A percentile compares a stretch with the other conserved stretches of the same genome.
Conservation (phyloP, 2,888 invertebrate species). For the Cerastis leucographa region DNA sequence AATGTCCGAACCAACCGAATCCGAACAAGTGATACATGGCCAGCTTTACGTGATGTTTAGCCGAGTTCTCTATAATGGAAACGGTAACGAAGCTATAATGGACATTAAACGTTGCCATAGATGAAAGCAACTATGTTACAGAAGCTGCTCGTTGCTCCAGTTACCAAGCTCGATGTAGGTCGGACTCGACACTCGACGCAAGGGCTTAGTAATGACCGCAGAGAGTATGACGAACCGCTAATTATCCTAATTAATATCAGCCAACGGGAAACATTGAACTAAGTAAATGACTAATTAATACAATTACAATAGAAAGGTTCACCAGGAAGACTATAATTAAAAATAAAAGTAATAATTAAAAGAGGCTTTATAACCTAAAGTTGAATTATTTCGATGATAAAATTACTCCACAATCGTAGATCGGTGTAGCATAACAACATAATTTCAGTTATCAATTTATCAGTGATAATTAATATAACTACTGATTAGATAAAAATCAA, state of each 20-base stretch:
- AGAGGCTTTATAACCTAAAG: neutral
- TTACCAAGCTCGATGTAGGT: constrained; percentile 31
- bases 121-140: constrained; percentile 7
- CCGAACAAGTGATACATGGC: neutral
- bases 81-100: constrained; percentile 31
- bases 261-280: constrained; percentile 17
- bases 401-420: neutral
- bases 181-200: constrained; percentile 8
- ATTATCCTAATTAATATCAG: constrained; percentile 28
- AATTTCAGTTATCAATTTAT: neutral
- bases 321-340: neutral
- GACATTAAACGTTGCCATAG: constrained; percentile 2
- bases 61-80: neutral
- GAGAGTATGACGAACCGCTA: constrained; percentile 20
- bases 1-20: constrained; percentile 17
- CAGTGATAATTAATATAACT: neutral
- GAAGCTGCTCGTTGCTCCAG: constrained; percentile 34
- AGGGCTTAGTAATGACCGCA: constrained; percentile 32
- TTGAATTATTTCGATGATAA: neutral
- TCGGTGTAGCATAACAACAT: neutral
- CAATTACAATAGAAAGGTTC: constrained; percentile 30
- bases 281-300: constrained; percentile 19
- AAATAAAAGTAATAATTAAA: neutral
- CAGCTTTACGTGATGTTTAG: neutral
- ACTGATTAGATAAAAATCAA: constrained; percentile 4